Evolutionary conservation across 1,140 invertebrate genomes (phyloP), one percentile per base, ranked within the genome.

Genomic region (Drosophila nigromelanica): DNA sequence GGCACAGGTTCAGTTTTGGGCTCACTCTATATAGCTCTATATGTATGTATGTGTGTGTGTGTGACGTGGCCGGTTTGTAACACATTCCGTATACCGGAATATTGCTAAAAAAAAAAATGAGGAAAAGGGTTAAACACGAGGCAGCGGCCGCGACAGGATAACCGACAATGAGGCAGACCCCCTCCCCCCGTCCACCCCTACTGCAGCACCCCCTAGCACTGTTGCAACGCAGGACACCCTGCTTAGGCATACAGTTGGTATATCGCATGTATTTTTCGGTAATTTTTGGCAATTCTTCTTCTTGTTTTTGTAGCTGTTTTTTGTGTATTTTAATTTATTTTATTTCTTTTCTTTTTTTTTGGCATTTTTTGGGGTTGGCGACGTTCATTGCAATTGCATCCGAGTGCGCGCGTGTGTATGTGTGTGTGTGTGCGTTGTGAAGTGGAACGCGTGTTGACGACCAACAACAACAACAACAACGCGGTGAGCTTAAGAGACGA

Each of bases 341-440:
- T 40, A 62, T 62, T 64, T 50, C 42, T 59, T 54, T n/a, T 51
- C 27, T 43, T 59, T 45, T 54, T 72, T 59, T 64, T 60, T 50
- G 18, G 33, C 27, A 30, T 48, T 52, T 82, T 80, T 76, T 47
- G 83, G 82, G 82, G 82, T 82, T 86, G 82, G 52, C 69, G 52
- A 43, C 47, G 62, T 15, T 27, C 35, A 63, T 48, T 82, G 82
- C 82, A 89, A 79, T 89, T 87, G 83, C 81, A 86, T 78, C 71
- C 73, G 62, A 58, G 42, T 66, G 42, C 42, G 43, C 48, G 43
- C 42, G 54, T 50, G 18, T 33, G 50, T 50, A 10, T 67, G 73
- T 80, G 63, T 42, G 11, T 70, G 73, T 80, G 64, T 45, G 82
- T 81, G 82, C 75, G 82, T 86, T 81, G 69, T 87, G 81, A 86